These are phyloP conservation scores for Centruroides vittatus DNA, from an alignment of 1,140 invertebrate species.

Conservation along the genomic window DNA sequence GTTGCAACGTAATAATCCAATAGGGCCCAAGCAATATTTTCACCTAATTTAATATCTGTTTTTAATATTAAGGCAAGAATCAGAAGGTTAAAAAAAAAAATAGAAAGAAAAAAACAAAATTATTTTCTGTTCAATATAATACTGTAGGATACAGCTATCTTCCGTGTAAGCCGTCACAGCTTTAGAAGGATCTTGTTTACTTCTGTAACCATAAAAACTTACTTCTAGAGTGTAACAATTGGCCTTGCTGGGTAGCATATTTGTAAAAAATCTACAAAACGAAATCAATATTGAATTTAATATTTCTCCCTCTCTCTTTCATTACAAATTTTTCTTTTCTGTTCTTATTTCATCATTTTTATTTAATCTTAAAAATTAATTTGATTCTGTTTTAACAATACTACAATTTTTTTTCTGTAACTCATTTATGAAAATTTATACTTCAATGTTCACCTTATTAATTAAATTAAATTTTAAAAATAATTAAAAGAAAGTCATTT, in stretches of 20 bases:
- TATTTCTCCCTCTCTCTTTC: too few relatives aligned
- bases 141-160: conserved; percentile 73
- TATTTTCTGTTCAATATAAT: conserved; percentile 1
- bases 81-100: neutral
- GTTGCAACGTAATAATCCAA: conserved; percentile 63
- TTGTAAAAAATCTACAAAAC: conserved; percentile 38
- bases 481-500: too few relatives aligned
- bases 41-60: conserved; percentile 48
- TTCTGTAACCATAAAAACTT: conserved; percentile 67
- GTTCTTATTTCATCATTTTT: too few relatives aligned
- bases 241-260: conserved; percentile 49
- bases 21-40: conserved; percentile 57
- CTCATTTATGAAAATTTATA: too few relatives aligned
- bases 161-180: conserved; percentile 67
- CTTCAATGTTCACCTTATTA: too few relatives aligned
- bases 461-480: too few relatives aligned
- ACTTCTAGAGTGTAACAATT: conserved; percentile 75
- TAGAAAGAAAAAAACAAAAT: neutral
- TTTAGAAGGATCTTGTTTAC: conserved; percentile 36
- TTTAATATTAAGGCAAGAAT: conserved; percentile 7
- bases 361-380: too few relatives aligned
- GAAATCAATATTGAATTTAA: too few relatives aligned
- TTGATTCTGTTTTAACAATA: too few relatives aligned
- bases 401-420: too few relatives aligned
- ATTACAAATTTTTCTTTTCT: too few relatives aligned